phyloP scores from a whole-genome alignment of 2,888 invertebrate species.

The Orthosia gracilis region DNA sequence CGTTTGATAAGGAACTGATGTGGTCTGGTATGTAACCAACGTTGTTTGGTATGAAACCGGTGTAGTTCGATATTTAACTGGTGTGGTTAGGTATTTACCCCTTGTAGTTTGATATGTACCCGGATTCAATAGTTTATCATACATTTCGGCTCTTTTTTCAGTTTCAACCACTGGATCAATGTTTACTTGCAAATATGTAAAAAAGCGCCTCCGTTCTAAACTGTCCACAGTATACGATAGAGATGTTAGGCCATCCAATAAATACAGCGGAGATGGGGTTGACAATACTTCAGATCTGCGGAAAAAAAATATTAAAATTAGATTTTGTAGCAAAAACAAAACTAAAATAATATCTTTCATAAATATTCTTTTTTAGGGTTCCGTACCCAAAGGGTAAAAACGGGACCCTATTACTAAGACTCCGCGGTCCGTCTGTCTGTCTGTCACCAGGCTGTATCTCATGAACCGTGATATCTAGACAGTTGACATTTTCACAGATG shows the following conservation, averaged over 20 bases:
- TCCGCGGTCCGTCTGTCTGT: no score
- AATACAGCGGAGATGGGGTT: constrained; percentile 59
- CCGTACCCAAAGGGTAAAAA: no score
- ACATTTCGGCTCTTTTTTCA: constrained; percentile 11
- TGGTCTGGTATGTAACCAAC: neutral
- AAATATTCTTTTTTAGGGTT: no score
- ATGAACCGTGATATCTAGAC: no score
- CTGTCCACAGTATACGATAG: constrained; percentile 63
- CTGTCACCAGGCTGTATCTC: no score
- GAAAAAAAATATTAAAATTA: neutral
- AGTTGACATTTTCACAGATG: no score
- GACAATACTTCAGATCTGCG: constrained; percentile 44
- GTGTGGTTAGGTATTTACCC: neutral
- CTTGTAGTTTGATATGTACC: neutral
- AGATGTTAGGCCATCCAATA: constrained; percentile 70
- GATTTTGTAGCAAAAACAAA: no score
- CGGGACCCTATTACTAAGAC: no score
- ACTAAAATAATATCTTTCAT: no score
- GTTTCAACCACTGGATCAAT: constrained; percentile 41
- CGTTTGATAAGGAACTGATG: neutral
- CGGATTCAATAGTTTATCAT: constrained; percentile 13
- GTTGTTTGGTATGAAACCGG: neutral
- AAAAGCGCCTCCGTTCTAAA: constrained; percentile 61
- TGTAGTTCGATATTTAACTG: neutral
- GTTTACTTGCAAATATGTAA: constrained; percentile 68